Evolutionary conservation across 2,888 invertebrate genomes (phyloP).

Genomic region (Pammene fasciana): DNA sequence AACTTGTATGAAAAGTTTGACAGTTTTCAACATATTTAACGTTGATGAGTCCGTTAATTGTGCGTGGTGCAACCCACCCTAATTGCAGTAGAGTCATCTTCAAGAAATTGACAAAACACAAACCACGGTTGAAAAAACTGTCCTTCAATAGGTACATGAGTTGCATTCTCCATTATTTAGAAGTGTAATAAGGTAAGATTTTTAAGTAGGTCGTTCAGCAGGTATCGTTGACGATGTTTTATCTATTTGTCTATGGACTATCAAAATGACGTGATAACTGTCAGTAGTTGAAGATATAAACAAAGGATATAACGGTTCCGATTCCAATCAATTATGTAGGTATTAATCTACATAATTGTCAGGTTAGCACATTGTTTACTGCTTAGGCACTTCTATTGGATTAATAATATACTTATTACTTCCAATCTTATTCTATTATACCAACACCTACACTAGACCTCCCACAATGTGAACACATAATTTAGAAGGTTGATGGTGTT

Average conservation of each 20-base stretch:
- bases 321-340: neutral
- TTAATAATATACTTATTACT: neutral
- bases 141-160: too few species aligned
- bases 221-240: neutral
- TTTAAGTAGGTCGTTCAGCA: neutral
- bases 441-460: neutral
- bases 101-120: too few species aligned
- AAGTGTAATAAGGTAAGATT: neutral
- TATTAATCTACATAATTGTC: neutral
- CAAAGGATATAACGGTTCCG: neutral
- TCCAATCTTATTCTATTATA: neutral
- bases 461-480: neutral
- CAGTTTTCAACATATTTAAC: too few species aligned
- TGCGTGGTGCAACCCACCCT: too few species aligned
- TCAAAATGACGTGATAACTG: conserved; percentile 1
- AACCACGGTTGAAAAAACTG: too few species aligned
- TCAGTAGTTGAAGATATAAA: neutral
- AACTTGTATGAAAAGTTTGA: too few species aligned
- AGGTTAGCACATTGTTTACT: conserved; percentile 2
- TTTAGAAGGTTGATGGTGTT: neutral
- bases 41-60: too few species aligned
- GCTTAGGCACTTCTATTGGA: neutral
- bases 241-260: neutral
- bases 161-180: too few species aligned
- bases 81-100: too few species aligned